Evolutionary conservation across 53 echinoderm and acorn worm species (phyloP), one percentile per base, ranked within the genome.

Genomic region (Astropecten irregularis): DNA sequence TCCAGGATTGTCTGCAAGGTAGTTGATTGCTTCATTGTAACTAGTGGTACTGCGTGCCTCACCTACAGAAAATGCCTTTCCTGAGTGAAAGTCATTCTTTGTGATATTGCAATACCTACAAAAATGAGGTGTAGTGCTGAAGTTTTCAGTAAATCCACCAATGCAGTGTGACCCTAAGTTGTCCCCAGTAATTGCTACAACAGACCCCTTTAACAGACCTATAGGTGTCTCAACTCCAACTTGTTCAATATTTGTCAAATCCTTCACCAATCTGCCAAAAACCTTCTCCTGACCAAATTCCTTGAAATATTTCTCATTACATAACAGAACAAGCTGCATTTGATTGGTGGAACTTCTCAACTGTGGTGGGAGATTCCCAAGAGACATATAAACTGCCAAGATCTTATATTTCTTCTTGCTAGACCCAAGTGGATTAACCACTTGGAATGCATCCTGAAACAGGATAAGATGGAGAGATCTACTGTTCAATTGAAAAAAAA

Each of bases 101-200:
- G 83, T 82, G 32, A 73, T 64, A 39, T 53, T 25, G 62, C 91
- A 91, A 68, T 66, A 91, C 2, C 87, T 52, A 46, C 83, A 91
- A 68, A 64, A 91, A 40, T 91, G 27, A 11, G 20, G 44, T 14
- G 48, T 46, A 71, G 90, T 34, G 59, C 69, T 86, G 39, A 90
- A 82, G 46, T 72, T 87, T 53, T 90, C 87, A 51, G 33, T 39
- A 69, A 86, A 90, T 19, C 90, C 90, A 23, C 86, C 90, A 21
- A 90, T 90, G 14, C 37, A 56, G 68, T 87, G 90, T 4, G 87
- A 82, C 33, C 90, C 90, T 60, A 90, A 81, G 60, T 87, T 90
- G 55, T 87, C 90, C 18, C 90, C 86, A 44, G 44, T 39, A 10
- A 90, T 87, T 51, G 64, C 51, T 40, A 90, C 35, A 63, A 90